These are phyloP conservation scores for Brienomyrus longianalis DNA, from an alignment of 2,113 vertebrate species.

Conservation along the genomic window DNA sequence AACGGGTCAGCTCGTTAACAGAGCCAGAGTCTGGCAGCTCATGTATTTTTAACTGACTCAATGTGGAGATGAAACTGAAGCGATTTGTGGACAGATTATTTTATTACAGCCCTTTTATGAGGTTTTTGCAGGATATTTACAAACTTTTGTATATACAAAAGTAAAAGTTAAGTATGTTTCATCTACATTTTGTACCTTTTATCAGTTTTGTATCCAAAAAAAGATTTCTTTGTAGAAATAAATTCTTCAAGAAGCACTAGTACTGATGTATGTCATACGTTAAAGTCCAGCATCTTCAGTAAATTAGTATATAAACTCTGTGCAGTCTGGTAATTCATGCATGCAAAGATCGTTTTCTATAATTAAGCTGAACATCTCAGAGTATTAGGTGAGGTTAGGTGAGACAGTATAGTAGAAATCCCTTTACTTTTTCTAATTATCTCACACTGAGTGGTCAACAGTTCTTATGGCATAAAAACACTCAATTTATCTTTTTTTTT, in stretches of 20 bases:
- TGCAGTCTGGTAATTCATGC: not conserved
- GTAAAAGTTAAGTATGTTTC: slow-evolving; percentile 51
- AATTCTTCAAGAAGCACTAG: slow-evolving; percentile 35
- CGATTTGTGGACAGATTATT: not conserved
- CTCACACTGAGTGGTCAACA: too few species aligned
- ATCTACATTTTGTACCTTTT: slow-evolving; percentile 61
- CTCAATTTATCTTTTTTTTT: too few species aligned
- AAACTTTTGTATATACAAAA: slow-evolving; percentile 58
- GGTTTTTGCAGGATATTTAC: slow-evolving; percentile 53
- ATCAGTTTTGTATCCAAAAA: slow-evolving; percentile 52
- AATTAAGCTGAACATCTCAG: not conserved
- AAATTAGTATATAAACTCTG: not conserved
- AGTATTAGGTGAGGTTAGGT: not conserved
- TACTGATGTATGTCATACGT: not conserved
- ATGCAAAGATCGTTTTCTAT: not conserved
- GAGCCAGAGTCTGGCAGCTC: not conserved
- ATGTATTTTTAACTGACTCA: not conserved
- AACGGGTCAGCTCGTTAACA: not conserved
- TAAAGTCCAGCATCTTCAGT: not conserved
- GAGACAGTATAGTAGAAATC: too few species aligned
- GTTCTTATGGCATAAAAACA: too few species aligned
- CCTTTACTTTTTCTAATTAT: too few species aligned
- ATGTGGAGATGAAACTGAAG: not conserved
- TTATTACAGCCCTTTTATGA: slow-evolving; percentile 1
- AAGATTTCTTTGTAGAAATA: slow-evolving; percentile 52